These are phyloP conservation scores for Parascotia fuliginaria DNA, from an alignment of 2,888 invertebrate genomes.

Conservation along the genomic window DNA sequence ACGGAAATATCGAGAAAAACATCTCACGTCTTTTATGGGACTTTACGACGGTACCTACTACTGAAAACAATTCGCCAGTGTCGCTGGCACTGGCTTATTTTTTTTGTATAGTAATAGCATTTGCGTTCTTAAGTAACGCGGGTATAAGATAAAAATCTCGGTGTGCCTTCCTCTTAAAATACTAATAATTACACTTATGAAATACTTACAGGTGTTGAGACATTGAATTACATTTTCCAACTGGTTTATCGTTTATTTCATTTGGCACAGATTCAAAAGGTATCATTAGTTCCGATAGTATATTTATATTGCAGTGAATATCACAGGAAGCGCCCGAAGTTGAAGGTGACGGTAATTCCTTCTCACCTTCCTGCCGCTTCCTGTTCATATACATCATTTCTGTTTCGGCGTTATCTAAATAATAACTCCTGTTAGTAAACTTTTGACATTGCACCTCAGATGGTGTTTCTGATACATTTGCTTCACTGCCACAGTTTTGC, in stretches of 20 bases:
- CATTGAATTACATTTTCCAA: neutral
- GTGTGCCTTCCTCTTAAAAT: no score
- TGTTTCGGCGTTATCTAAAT: constrained; percentile 68
- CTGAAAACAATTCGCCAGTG: no score
- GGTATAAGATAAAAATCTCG: no score
- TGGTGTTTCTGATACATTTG: constrained; percentile 26
- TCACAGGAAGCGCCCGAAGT: constrained; percentile 58
- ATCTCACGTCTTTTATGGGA: no score
- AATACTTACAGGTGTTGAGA: constrained; percentile 24
- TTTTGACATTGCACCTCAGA: constrained; percentile 51
- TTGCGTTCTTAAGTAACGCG: no score
- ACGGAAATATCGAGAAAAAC: no score
- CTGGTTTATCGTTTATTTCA: constrained; percentile 15
- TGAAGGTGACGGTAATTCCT: constrained; percentile 47
- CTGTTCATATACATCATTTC: constrained; percentile 64
- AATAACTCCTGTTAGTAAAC: constrained; percentile 63
- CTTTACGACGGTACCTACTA: no score
- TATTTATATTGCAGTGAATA: constrained; percentile 46
- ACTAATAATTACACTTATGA: no score
- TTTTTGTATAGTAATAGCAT: no score
- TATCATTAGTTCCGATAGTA: constrained; percentile 46
- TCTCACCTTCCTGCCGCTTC: constrained; percentile 48
- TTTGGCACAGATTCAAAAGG: constrained; percentile 43
- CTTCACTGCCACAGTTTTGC: constrained; percentile 39
- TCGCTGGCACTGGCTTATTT: no score